Conservation (phyloP, 2,113 vertebrate genomes). For the Galemys pyrenaicus region DNA sequence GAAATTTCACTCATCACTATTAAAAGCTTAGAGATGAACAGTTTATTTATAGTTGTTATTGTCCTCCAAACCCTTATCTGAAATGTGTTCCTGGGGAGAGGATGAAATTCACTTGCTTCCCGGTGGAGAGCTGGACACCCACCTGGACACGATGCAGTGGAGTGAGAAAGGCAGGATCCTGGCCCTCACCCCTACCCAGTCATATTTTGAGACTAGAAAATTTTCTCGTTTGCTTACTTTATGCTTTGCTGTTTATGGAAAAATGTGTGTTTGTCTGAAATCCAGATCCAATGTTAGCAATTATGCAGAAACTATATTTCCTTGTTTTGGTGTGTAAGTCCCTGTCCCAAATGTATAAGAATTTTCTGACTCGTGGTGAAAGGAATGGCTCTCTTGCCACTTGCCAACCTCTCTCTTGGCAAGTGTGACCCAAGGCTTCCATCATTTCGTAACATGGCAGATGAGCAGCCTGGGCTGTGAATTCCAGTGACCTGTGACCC, state of each 20-base stretch:
- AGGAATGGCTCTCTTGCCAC: conserved; percentile 42
- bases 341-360: conserved; percentile 42
- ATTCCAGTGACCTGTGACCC: conserved; percentile 40
- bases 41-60: neutral
- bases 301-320: neutral
- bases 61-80: neutral
- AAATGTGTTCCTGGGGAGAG: neutral
- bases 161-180: neutral
- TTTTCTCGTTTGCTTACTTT: neutral
- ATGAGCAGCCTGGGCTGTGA: neutral
- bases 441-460: conserved; percentile 16
- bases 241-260: conserved; percentile 12
- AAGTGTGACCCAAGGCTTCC: conserved; percentile 35
- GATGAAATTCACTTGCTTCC: neutral
- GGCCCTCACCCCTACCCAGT: neutral
- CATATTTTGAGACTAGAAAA: neutral
- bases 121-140: neutral
- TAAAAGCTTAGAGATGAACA: neutral
- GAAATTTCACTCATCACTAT: neutral
- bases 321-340: neutral
- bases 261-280: conserved; percentile 12
- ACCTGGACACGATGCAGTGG: neutral
- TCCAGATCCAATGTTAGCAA: neutral
- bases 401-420: conserved; percentile 30
- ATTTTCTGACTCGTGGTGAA: neutral